Evolutionary conservation across 2,888 invertebrate genomes (phyloP), one percentile per base, ranked within the genome.

Genomic region (Meloe dianella): DNA sequence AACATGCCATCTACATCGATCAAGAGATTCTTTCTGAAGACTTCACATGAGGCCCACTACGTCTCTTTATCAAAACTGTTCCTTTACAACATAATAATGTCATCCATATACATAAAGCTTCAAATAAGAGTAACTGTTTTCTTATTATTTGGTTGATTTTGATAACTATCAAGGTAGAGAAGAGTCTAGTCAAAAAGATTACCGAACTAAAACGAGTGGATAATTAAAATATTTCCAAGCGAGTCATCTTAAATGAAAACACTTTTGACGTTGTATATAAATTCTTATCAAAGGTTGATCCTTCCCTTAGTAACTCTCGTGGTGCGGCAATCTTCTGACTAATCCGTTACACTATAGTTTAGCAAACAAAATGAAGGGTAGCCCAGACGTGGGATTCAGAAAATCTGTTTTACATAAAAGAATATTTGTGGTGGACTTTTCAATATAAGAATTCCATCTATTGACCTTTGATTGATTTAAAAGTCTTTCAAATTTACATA

Each of bases 391-490:
- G 71, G 69, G 69, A 75, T 71, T 71, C 71, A 69, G 68, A 68
- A 70, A 73, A 73, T 68, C 73, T 75, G 73, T 72, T 73, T 73
- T 73, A 74, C 73, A 74, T 74, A 70, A 74, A 72, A 75, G 73
- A 75, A 74, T 73, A 71, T 74, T 71, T 73, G 72, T 71, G 72
- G 70, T 71, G 73, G 74, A 73, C 68, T 65, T 71, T 73, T 72
- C 70, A 74, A 67, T 74, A 67, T 65, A 73, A 68, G 68, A 72
- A 72, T 70, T 64, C 68, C 68, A 64, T 66, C 38, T 32, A 32
- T 32, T 32, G 32, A 32, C 12, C 32, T 2, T 10, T n/a, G n/a
- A n/a, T n/a, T n/a, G n/a, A n/a, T n/a, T n/a, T n/a, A n/a, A n/a
- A n/a, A n/a, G n/a, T n/a, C n/a, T n/a, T n/a, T n/a, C n/a, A n/a